Conservation (phyloP, 2,797 vertebrate species). For the Chiloscyllium punctatum region DNA sequence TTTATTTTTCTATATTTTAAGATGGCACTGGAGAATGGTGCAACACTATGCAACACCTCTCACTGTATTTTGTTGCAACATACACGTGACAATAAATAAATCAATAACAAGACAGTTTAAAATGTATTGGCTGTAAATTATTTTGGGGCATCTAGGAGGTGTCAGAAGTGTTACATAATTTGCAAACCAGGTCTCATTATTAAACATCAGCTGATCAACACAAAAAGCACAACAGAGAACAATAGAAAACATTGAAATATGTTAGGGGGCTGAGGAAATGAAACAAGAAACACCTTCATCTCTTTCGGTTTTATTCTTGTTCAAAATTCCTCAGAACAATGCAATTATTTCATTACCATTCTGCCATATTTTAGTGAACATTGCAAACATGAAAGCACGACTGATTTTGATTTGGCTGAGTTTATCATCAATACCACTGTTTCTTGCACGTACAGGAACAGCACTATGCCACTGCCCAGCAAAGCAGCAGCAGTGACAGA, state of each 20-base stretch:
- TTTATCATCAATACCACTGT: not conserved
- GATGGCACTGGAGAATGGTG: no score
- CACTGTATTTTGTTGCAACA: no score
- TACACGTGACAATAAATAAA: no score
- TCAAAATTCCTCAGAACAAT: not conserved
- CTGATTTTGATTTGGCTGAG: not conserved
- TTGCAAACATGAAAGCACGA: not conserved
- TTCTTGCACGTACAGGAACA: no score
- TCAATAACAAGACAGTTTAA: not conserved
- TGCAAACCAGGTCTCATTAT: not conserved
- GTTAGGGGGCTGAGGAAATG: not conserved
- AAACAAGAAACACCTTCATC: not conserved
- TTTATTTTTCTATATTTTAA: no score
- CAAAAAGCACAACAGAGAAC: not conserved
- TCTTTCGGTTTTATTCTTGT: not conserved
- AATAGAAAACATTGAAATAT: not conserved
- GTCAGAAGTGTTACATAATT: not conserved
- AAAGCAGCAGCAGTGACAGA: no score
- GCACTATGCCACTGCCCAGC: no score
- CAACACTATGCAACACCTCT: no score
- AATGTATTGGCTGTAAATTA: not conserved
- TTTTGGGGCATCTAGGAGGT: no score
- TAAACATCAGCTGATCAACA: not conserved
- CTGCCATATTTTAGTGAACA: not conserved
- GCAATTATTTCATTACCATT: not conserved